These are phyloP conservation scores for Fragum fragum DNA, from an alignment of 2,888 invertebrate genomes.

Conservation along the genomic window DNA sequence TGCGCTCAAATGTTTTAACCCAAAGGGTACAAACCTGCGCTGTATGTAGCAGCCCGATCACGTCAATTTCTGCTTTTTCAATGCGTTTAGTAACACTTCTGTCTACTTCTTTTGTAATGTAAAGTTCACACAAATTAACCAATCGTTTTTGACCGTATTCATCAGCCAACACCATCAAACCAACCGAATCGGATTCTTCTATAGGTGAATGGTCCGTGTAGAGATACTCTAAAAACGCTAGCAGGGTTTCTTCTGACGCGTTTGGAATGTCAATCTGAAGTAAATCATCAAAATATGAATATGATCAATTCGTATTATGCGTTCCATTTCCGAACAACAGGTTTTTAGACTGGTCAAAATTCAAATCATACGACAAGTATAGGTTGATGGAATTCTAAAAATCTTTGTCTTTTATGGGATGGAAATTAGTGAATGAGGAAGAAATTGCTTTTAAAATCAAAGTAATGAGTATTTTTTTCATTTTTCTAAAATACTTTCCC, in stretches of 20 bases:
- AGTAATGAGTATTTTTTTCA: too few relatives aligned
- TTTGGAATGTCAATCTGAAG: slow-evolving; percentile 73
- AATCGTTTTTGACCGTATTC: slow-evolving; percentile 80
- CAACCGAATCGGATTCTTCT: slow-evolving; percentile 80
- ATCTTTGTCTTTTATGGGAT: too few relatives aligned
- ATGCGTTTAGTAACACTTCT: slow-evolving; percentile 75
- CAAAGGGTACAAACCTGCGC: slow-evolving; percentile 75
- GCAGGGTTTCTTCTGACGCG: slow-evolving; percentile 74
- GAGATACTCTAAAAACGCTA: slow-evolving; percentile 82
- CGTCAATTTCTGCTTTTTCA: slow-evolving; percentile 82
- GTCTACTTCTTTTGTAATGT: slow-evolving; percentile 84
- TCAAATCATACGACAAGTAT: too few relatives aligned
- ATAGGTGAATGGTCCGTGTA: slow-evolving; percentile 85
- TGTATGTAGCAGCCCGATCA: slow-evolving; percentile 79
- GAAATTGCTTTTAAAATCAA: too few relatives aligned
- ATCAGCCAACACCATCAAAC: slow-evolving; percentile 80
- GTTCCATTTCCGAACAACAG: too few relatives aligned
- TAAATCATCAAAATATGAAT: too few relatives aligned
- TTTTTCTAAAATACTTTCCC: too few relatives aligned
- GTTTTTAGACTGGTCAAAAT: too few relatives aligned
- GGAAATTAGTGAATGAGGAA: too few relatives aligned
- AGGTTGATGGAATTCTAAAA: too few relatives aligned
- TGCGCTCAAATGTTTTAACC: too few relatives aligned
- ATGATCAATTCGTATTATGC: too few relatives aligned
- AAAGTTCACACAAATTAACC: slow-evolving; percentile 83